Evolutionary conservation across 2,113 vertebrate genomes (phyloP), one percentile per base, ranked within the genome.

Genomic region (Leucopsar rothschildi): DNA sequence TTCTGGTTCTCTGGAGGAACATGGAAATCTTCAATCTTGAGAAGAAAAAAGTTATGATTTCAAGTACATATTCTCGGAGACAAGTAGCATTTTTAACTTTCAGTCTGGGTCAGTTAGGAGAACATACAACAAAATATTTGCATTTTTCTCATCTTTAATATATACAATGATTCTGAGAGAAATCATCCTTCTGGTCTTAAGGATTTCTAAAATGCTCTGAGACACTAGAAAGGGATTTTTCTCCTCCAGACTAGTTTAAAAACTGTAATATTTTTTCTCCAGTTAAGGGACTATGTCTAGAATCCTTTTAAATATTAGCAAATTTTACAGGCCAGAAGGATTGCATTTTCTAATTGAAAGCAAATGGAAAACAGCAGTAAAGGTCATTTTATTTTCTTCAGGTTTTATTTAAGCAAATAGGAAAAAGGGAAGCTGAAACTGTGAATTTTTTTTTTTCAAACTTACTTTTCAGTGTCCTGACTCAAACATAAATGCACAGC

Each of bases 231-330:
- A 42, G 61, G 24, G 31, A 79, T 42, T 86, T 76, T 95, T 96
- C 81, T 82, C 33, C 44, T 82, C n/a, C 85, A 70, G 69, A 73
- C 23, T 52, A 44, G 10, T 70, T 88, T 89, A 92, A 95, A 96
- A 95, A 82, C 45, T 21, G 69, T 72, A 77, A 91, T 82, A 55
- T 35, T 71, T 65, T 96, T 82, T 90, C 47, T 86, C 90, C 55
- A 42, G 61, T 94, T 91, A 79, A 78, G 44, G 75, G 63, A 70
- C 66, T 47, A 15, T 15, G 17, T 75, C 75, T 85, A 90, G 55
- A 88, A 95, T 93, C 93, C 49, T 81, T 90, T 93, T 90, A 95
- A 88, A 95, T 77, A 93, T 81, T 73, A 95, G 88, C 79, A 97
- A 94, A 95, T 86, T 82, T 73, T 94, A 86, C 39, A 40, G 49